Conservation (phyloP, 2,113 vertebrate genomes). For the Erythrocercus mccallii region DNA sequence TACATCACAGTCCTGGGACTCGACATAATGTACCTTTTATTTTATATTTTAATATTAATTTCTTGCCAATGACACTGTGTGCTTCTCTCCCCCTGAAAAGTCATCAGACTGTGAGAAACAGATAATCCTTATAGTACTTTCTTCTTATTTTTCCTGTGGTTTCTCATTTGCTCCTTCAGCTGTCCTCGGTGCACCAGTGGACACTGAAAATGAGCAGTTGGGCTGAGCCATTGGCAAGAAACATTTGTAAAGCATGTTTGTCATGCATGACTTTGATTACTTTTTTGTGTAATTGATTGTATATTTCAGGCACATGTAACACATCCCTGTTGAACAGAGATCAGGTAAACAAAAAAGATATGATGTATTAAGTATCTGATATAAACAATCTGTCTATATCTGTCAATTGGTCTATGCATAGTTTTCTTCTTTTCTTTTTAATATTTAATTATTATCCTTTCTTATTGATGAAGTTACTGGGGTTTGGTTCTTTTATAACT, state of each 20-base stretch:
- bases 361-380: background rate
- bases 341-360: background rate
- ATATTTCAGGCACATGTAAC: too few species aligned
- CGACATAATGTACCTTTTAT: background rate
- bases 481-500: background rate
- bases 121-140: background rate
- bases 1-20: background rate
- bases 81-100: background rate
- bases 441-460: background rate
- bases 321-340: background rate
- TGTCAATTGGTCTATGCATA: background rate
- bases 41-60: conserved; percentile 32
- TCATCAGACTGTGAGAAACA: background rate
- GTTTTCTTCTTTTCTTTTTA: background rate
- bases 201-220: background rate
- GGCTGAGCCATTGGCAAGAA: background rate
- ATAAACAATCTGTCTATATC: background rate
- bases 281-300: background rate
- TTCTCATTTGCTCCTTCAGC: background rate
- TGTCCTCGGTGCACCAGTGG: background rate
- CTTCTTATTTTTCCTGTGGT: background rate
- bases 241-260: background rate
- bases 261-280: background rate
- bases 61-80: background rate
- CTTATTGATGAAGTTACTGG: background rate